phyloP scores from a whole-genome alignment of 2,797 vertebrate species.

The Stomatorhinus walkeri region DNA sequence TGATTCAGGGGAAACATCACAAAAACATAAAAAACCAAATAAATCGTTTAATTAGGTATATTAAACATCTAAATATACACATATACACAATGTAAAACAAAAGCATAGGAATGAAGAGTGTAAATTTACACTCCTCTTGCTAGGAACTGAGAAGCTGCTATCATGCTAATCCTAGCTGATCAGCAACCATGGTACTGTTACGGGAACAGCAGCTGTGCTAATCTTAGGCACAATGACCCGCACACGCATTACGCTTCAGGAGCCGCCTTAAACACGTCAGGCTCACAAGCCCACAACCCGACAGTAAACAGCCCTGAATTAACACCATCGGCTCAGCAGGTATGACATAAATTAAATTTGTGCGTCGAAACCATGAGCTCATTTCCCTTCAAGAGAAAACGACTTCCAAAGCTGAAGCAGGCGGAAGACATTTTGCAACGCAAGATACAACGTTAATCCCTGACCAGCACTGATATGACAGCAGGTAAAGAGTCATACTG shows the following conservation, averaged over 20 bases:
- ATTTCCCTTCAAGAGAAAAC: neutral
- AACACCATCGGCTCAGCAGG: neutral
- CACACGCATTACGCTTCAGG: neutral
- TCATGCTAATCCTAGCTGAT: neutral
- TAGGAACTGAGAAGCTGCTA: neutral
- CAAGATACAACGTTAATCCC: neutral
- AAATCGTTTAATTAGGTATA: neutral
- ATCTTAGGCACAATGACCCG: neutral
- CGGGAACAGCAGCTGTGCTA: neutral
- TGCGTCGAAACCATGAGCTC: neutral
- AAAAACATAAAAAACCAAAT: neutral
- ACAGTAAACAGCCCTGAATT: neutral
- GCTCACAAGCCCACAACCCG: neutral
- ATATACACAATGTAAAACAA: neutral
- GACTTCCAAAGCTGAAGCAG: neutral
- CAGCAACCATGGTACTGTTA: neutral
- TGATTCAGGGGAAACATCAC: neutral
- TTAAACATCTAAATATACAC: neutral
- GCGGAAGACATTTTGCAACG: neutral
- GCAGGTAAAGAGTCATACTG: neutral
- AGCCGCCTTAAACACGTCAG: neutral
- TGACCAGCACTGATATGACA: neutral
- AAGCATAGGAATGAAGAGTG: neutral
- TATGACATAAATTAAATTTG: neutral
- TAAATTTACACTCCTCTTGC: neutral